Evolutionary conservation across 1,140 invertebrate species (phyloP).

Genomic region (Monochamus saltuarius): DNA sequence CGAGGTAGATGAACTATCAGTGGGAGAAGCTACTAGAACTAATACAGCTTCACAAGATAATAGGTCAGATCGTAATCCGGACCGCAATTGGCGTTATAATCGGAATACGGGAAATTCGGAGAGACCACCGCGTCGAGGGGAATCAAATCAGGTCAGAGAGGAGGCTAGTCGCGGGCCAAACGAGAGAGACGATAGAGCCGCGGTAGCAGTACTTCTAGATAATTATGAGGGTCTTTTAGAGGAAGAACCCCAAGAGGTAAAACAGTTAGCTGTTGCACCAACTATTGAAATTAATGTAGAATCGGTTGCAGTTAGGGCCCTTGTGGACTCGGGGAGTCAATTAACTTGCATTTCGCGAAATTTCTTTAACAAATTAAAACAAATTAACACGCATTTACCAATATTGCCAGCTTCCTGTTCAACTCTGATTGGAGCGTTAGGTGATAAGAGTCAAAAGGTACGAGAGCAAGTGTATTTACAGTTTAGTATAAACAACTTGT

Average conservation of each 20-base stretch:
- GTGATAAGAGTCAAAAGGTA: not conserved
- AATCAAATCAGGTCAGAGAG: not conserved
- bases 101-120: not conserved
- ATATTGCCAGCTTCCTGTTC: not conserved
- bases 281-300: not conserved
- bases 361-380: too few species aligned
- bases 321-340: not conserved
- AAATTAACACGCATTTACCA: not conserved
- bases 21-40: not conserved
- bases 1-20: not conserved
- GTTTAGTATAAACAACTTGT: not conserved
- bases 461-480: conserved; percentile 2
- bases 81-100: not conserved
- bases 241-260: not conserved
- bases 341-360: too few species aligned
- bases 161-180: not conserved
- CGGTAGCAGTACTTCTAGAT: not conserved
- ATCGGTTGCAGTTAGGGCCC: not conserved
- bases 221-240: conserved; percentile 1
- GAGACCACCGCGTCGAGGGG: not conserved
- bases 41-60: not conserved
- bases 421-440: not conserved
- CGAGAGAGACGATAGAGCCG: not conserved
- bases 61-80: not conserved
- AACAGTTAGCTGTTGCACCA: conserved; percentile 1